A percentile compares a stretch with the other conserved stretches of the same genome.
These are phyloP conservation scores for Lasaia peninsularis DNA, from an alignment of 1,140 invertebrate species.

Conservation along the genomic window DNA sequence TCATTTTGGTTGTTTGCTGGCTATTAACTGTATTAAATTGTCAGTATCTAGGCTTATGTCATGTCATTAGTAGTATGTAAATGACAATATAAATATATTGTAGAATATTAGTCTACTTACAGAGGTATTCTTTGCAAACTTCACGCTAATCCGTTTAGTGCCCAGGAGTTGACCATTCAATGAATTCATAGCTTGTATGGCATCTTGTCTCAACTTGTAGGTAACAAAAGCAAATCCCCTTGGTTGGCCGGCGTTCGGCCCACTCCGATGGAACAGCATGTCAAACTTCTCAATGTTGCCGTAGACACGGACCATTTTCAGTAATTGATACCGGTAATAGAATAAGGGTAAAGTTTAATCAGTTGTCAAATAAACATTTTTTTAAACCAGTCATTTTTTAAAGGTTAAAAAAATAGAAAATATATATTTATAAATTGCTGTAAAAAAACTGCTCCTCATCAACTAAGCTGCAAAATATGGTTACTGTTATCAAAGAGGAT, in stretches of 20 bases:
- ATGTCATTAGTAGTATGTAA: too few species aligned
- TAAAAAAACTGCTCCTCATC: too few species aligned
- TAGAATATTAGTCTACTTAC: conserved; percentile 35
- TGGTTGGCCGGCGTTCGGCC: conserved; percentile 91
- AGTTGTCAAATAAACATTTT: conserved; percentile 16
- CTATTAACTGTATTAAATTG: too few species aligned
- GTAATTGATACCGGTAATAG: conserved; percentile 91
- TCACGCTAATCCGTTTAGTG: conserved; percentile 86
- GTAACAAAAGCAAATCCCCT: conserved; percentile 96
- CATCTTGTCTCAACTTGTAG: conserved; percentile 83
- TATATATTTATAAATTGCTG: too few species aligned
- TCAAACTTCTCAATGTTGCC: conserved; percentile 95
- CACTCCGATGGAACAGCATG: conserved; percentile 93
- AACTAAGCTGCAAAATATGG: too few species aligned
- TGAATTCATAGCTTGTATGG: conserved; percentile 81
- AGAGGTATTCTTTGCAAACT: conserved; percentile 84
- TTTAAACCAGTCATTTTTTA: neutral
- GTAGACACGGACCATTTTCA: conserved; percentile 96
- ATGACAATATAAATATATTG: too few species aligned
- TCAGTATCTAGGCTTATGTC: too few species aligned
- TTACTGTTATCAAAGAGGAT: too few species aligned
- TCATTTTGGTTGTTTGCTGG: too few species aligned
- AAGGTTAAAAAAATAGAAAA: neutral
- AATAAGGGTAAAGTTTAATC: conserved; percentile 60
- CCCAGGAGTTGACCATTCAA: conserved; percentile 87